phyloP scores from a whole-genome alignment of 2,797 vertebrate genomes.

The Lates japonicus region DNA sequence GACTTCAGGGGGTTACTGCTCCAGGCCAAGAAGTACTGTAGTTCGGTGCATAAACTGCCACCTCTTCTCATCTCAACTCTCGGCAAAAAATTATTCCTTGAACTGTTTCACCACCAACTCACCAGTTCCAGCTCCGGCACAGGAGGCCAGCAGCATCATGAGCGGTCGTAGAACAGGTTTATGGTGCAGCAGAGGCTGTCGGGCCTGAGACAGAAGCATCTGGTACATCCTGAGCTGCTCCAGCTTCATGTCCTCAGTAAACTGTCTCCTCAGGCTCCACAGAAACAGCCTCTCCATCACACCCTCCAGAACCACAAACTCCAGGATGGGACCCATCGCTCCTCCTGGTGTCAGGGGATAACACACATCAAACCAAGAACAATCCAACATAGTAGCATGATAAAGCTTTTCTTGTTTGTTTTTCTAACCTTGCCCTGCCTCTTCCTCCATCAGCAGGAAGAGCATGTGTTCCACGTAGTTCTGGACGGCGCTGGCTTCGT shows the following conservation, averaged over 20 bases:
- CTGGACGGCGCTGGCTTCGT: slow-evolving; percentile 96
- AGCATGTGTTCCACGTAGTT: slow-evolving; percentile 99
- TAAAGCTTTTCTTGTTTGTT: accelerated
- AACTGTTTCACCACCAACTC: neutral
- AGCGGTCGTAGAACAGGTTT: slow-evolving; percentile 94
- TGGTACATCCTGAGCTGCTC: slow-evolving; percentile 97
- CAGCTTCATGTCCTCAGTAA: slow-evolving; percentile 95
- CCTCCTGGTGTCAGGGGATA: slow-evolving; percentile 70
- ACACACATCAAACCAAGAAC: accelerated
- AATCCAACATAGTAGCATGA: accelerated
- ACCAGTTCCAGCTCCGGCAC: slow-evolving; percentile 85
- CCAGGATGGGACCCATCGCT: slow-evolving; percentile 96
- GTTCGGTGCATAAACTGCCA: too few species aligned
- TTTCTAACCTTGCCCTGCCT: slow-evolving; percentile 77
- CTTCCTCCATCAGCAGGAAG: slow-evolving; percentile 95
- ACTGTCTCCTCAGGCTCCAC: slow-evolving; percentile 94
- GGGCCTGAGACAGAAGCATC: slow-evolving; percentile 92
- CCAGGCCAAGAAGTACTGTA: too few species aligned
- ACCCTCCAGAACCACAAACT: slow-evolving; percentile 95
- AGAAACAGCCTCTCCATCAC: slow-evolving; percentile 98
- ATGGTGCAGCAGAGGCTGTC: slow-evolving; percentile 95
- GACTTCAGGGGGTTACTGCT: too few species aligned
- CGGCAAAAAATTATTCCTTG: too few species aligned
- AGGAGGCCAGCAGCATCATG: slow-evolving; percentile 94
- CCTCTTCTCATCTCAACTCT: too few species aligned